phyloP scores from a whole-genome alignment of 1,140 invertebrate genomes.

The Apocrypta bakeri region DNA sequence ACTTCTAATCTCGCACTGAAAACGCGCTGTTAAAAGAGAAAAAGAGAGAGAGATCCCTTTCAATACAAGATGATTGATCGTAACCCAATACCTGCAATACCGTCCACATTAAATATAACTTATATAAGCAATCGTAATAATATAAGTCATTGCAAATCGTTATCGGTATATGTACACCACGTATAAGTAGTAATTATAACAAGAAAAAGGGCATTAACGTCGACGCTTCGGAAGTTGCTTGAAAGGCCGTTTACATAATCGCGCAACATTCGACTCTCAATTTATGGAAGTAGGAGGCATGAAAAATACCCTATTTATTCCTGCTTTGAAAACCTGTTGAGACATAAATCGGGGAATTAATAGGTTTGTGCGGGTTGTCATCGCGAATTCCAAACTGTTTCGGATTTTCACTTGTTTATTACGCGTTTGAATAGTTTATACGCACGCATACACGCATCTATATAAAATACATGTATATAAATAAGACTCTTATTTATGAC shows the following conservation, averaged over 20 bases:
- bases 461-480: too few relatives aligned
- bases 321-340: background rate
- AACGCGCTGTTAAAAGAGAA: too few relatives aligned
- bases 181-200: background rate
- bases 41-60: too few relatives aligned
- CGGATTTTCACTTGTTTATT: slow-evolving; percentile 15
- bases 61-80: background rate
- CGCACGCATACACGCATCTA: background rate
- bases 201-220: background rate
- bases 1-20: background rate
- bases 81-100: background rate
- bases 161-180: too few relatives aligned
- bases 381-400: slow-evolving; percentile 11
- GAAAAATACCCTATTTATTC: slow-evolving; percentile 12
- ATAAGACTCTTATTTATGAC: slow-evolving; percentile 26
- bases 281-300: background rate
- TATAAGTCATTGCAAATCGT: too few relatives aligned
- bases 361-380: background rate
- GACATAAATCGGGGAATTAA: slow-evolving; percentile 29
- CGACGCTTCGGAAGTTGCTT: too few relatives aligned
- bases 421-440: too few relatives aligned
- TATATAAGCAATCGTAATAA: too few relatives aligned
- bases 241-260: background rate
- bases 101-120: too few relatives aligned
- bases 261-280: background rate